phyloP scores from a whole-genome alignment of 2,888 invertebrate genomes.

The Ptychoptera contaminata region DNA sequence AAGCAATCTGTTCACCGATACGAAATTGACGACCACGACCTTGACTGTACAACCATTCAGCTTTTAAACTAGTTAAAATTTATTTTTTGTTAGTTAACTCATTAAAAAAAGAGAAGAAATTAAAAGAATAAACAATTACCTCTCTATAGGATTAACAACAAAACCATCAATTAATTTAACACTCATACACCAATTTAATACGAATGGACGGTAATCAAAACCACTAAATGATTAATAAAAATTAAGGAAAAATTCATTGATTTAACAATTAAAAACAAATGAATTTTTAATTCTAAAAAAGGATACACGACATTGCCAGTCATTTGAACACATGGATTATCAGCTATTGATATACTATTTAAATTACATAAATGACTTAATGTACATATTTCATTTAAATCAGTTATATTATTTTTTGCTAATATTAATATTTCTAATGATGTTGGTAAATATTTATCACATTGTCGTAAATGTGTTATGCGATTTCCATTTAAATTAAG shows the following conservation, averaged over 20 bases:
- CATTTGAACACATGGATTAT: slow-evolving; percentile 76
- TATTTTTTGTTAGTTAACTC: slow-evolving; percentile 11
- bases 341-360: slow-evolving; percentile 67
- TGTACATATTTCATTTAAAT: slow-evolving; percentile 74
- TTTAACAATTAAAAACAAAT: background rate
- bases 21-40: slow-evolving; percentile 81
- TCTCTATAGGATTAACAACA: slow-evolving; percentile 79
- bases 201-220: slow-evolving; percentile 83
- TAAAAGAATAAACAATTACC: slow-evolving; percentile 35
- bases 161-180: slow-evolving; percentile 79
- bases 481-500: slow-evolving; percentile 74
- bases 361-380: slow-evolving; percentile 59
- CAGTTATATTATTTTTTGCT: slow-evolving; percentile 67
- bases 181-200: slow-evolving; percentile 85
- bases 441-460: slow-evolving; percentile 65
- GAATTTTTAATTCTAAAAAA: background rate
- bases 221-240: slow-evolving; percentile 41
- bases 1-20: slow-evolving; percentile 64
- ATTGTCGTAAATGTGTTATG: slow-evolving; percentile 63
- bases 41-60: slow-evolving; percentile 92
- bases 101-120: background rate
- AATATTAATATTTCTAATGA: slow-evolving; percentile 60
- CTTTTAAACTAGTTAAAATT: slow-evolving; percentile 65
- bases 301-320: slow-evolving; percentile 58
- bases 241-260: background rate